A percentile compares a stretch with the other conserved stretches of the same genome.
phyloP scores from a whole-genome alignment of 2,113 vertebrate genomes.

The Notothenia coriiceps region DNA sequence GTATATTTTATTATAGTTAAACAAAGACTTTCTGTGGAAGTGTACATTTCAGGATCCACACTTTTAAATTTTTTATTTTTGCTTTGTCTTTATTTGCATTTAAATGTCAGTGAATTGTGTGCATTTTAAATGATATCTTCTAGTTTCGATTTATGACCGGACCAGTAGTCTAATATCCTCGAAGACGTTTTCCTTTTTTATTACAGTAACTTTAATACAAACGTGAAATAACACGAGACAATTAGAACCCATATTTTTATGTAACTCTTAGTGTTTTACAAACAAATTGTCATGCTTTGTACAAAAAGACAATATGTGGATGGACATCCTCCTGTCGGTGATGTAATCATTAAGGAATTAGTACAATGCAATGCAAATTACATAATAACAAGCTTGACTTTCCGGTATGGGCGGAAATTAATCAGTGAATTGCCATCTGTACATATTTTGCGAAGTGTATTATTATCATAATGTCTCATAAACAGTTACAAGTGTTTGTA shows the following conservation, averaged over 20 bases:
- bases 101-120: not conserved
- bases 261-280: not conserved
- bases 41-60: not conserved
- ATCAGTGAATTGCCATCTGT: not conserved
- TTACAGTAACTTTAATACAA: not conserved
- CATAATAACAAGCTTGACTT: constrained; percentile 2
- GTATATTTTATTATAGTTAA: not conserved
- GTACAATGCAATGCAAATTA: constrained; percentile 36
- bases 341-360: constrained; percentile 65
- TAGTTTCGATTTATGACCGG: not conserved
- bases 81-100: not conserved
- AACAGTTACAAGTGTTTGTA: not conserved
- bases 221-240: not conserved
- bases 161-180: no score
- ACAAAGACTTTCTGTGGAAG: not conserved
- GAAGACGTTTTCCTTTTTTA: not conserved
- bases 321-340: constrained; percentile 16
- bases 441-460: rapidly evolving
- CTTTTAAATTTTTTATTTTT: not conserved
- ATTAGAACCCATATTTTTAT: no score
- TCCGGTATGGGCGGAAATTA: not conserved
- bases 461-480: not conserved
- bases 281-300: not conserved
- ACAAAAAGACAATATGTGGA: not conserved
- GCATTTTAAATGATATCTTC: not conserved